Conservation (phyloP, 2,797 vertebrate genomes). For the Epinephelus awoara region DNA sequence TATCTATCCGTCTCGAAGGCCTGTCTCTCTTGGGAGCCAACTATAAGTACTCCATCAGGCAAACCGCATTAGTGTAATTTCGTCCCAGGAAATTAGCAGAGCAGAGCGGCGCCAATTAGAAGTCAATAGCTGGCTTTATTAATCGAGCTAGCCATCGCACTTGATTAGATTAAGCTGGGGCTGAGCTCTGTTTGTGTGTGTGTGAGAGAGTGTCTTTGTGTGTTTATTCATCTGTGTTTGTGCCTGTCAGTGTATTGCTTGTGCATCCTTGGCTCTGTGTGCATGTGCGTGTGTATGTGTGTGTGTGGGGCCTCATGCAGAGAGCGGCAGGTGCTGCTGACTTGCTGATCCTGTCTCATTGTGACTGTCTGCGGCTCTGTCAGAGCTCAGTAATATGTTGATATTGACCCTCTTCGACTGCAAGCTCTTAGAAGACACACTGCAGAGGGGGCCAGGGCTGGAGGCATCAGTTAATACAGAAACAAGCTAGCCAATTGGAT, state of each 20-base stretch:
- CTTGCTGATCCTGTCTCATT: constrained; percentile 87
- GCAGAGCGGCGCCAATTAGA: constrained; percentile 91
- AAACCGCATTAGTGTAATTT: constrained; percentile 92
- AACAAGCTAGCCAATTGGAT: constrained; percentile 64
- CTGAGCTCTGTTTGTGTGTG: constrained; percentile 69
- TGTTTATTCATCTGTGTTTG: constrained; percentile 66
- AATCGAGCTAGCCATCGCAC: constrained; percentile 90
- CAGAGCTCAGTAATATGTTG: constrained; percentile 84
- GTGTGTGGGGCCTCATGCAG: constrained; percentile 52
- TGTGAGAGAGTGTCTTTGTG: constrained; percentile 55
- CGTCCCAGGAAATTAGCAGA: constrained; percentile 91
- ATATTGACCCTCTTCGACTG: constrained; percentile 83
- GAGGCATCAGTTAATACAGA: constrained; percentile 62
- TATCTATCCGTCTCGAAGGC: constrained; percentile 81
- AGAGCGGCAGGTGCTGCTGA: constrained; percentile 84
- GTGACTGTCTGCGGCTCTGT: constrained; percentile 85
- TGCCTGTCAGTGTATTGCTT: constrained; percentile 58
- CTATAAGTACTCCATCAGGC: constrained; percentile 90
- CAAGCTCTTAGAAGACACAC: constrained; percentile 66
- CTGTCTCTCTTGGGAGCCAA: constrained; percentile 85
- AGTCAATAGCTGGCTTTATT: constrained; percentile 93
- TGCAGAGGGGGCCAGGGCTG: constrained; percentile 41
- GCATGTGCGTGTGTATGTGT: constrained; percentile 33
- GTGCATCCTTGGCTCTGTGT: constrained; percentile 45
- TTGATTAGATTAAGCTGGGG: constrained; percentile 88